A percentile compares a stretch with the other conserved stretches of the same genome.
These are phyloP conservation scores for Heliconius hermathena DNA, from an alignment of 1,140 invertebrate species.

Conservation along the genomic window DNA sequence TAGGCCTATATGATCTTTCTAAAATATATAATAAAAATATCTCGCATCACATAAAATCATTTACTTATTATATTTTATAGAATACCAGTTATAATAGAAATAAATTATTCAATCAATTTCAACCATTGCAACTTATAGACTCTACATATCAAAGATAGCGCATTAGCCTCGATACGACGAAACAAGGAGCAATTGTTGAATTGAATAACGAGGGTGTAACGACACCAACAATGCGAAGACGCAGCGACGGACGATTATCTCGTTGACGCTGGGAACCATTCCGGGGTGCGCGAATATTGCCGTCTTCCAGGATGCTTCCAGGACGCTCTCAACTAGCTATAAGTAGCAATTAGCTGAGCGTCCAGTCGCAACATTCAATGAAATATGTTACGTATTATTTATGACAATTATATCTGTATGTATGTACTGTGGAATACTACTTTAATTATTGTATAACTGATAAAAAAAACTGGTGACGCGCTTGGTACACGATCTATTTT, in stretches of 20 bases:
- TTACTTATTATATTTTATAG: too few relatives aligned
- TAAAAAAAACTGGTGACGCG: too few relatives aligned
- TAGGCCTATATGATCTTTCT: too few relatives aligned
- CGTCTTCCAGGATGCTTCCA: conserved; percentile 30
- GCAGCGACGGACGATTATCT: conserved; percentile 60
- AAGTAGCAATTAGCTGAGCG: conserved; percentile 23
- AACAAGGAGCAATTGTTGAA: conserved; percentile 70
- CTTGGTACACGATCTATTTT: too few relatives aligned
- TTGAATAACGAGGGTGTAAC: conserved; percentile 78
- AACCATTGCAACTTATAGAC: background rate
- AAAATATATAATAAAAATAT: too few relatives aligned
- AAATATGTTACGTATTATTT: background rate
- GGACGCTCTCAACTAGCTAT: conserved; percentile 29
- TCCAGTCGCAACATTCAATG: conserved; percentile 17
- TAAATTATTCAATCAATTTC: background rate
- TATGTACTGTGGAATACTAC: background rate
- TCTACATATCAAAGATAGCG: conserved; percentile 42
- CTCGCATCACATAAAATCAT: too few relatives aligned
- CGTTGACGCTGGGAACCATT: conserved; percentile 69
- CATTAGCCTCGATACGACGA: conserved; percentile 69
- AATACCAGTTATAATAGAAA: background rate
- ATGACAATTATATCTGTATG: background rate
- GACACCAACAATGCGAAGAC: conserved; percentile 69
- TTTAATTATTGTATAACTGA: background rate
- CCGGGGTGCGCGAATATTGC: conserved; percentile 57